Conservation (phyloP, 2,113 vertebrate species). For the Ahaetulla prasina region DNA sequence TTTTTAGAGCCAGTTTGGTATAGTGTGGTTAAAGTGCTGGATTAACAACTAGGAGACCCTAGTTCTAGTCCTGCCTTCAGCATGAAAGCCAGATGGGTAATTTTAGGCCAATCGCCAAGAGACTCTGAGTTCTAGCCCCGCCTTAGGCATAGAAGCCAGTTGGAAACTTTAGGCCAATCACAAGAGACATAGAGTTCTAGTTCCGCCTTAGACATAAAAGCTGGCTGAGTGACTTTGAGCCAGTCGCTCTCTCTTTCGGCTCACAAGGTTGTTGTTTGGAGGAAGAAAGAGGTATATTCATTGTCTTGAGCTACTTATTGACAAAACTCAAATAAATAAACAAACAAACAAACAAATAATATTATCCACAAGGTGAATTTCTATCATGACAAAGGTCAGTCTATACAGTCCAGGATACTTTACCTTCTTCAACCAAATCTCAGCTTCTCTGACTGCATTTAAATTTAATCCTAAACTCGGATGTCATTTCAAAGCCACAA, state of each 20-base stretch:
- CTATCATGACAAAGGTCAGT: not conserved
- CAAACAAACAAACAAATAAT: no score
- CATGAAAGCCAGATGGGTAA: not conserved
- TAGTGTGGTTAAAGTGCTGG: not conserved
- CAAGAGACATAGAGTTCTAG: not conserved
- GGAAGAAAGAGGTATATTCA: not conserved
- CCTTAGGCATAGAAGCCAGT: not conserved
- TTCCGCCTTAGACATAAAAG: no score
- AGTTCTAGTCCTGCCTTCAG: not conserved
- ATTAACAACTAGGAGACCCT: not conserved
- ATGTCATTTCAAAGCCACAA: not conserved
- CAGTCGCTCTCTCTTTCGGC: not conserved
- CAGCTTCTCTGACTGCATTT: not conserved
- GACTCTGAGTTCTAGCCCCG: not conserved
- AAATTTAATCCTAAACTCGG: not conserved
- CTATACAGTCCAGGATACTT: not conserved
- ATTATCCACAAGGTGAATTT: not conserved
- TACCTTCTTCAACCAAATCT: not conserved
- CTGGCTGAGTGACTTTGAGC: no score
- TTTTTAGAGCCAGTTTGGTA: not conserved
- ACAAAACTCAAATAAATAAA: no score
- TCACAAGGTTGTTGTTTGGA: not conserved
- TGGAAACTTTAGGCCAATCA: not conserved
- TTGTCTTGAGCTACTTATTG: not conserved
- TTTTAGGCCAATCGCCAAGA: not conserved